phyloP scores from a whole-genome alignment of 2,888 invertebrate species.

The Pasiphila rectangulata region DNA sequence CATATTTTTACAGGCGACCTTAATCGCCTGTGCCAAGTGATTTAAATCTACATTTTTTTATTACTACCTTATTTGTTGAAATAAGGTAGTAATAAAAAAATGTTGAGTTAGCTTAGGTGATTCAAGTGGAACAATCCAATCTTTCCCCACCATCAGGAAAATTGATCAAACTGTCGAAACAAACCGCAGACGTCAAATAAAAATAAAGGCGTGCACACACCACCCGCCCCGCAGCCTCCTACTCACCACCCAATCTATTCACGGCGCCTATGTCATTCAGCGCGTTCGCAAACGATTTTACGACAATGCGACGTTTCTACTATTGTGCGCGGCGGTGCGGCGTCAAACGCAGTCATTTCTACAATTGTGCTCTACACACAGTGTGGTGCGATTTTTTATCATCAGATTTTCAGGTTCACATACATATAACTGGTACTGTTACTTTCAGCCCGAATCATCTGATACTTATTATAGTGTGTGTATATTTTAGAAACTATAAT shows the following conservation, averaged over 20 bases:
- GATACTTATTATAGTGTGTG: too few species aligned
- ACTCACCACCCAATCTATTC: slow-evolving; percentile 10
- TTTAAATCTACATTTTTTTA: too few species aligned
- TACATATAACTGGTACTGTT: neutral
- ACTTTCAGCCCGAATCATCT: too few species aligned
- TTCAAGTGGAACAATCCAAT: neutral
- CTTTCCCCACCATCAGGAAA: slow-evolving; percentile 2
- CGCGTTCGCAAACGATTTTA: slow-evolving; percentile 55
- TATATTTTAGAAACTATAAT: too few species aligned
- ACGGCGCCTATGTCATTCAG: slow-evolving; percentile 22
- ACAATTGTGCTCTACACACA: slow-evolving; percentile 11
- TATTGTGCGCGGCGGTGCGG: slow-evolving; percentile 22
- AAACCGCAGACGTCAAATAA: slow-evolving; percentile 12
- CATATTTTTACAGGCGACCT: too few species aligned
- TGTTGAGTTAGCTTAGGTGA: too few species aligned
- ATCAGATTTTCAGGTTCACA: neutral
- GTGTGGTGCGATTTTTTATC: neutral
- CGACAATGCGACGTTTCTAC: slow-evolving; percentile 44
- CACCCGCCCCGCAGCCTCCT: slow-evolving; percentile 2
- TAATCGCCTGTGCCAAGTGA: too few species aligned
- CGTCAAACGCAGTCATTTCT: slow-evolving; percentile 40
- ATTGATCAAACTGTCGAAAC: slow-evolving; percentile 13
- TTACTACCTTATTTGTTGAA: too few species aligned
- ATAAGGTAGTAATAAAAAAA: too few species aligned
- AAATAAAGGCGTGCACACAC: slow-evolving; percentile 12